Percentiles rank a stretch among this genome's conserved stretches.
These are phyloP conservation scores for Chymomyza amoena DNA, from an alignment of 2,888 invertebrate species.

Conservation along the genomic window DNA sequence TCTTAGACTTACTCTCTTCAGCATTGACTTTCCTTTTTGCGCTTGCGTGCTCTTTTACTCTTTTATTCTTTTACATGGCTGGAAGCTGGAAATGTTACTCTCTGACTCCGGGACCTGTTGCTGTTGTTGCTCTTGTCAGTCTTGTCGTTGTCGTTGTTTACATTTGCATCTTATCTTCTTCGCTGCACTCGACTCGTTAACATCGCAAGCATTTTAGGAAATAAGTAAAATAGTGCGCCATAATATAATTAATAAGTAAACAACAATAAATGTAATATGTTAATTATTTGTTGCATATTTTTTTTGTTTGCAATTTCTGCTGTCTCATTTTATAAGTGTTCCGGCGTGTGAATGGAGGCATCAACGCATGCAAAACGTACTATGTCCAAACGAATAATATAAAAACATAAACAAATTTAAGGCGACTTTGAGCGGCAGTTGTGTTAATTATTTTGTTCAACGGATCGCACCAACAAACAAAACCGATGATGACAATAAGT, in stretches of 20 bases:
- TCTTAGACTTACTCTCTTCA: background rate
- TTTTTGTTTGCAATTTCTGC: slow-evolving; percentile 5
- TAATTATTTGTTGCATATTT: slow-evolving; percentile 6
- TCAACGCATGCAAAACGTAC: slow-evolving; percentile 21
- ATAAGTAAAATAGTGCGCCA: slow-evolving; percentile 23
- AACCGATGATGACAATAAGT: background rate
- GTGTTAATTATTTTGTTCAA: background rate
- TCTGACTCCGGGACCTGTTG: slow-evolving; percentile 32
- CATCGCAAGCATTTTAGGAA: slow-evolving; percentile 8
- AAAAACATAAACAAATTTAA: background rate
- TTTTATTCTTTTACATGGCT: slow-evolving; percentile 79
- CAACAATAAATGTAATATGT: background rate
- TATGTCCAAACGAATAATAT: background rate
- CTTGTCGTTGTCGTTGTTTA: slow-evolving; percentile 19
- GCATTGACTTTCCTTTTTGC: background rate
- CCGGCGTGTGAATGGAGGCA: slow-evolving; percentile 13
- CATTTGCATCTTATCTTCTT: slow-evolving; percentile 1
- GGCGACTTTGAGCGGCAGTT: background rate
- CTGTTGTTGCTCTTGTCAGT: slow-evolving; percentile 10
- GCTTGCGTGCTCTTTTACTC: background rate
- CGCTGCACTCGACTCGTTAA: slow-evolving; percentile 10
- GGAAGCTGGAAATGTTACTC: slow-evolving; percentile 81
- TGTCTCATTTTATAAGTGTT: slow-evolving; percentile 23
- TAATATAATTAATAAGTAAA: slow-evolving; percentile 30
- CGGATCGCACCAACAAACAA: background rate